Evolutionary conservation across 2,888 invertebrate genomes (phyloP), one percentile per base, ranked within the genome.

Genomic region (Tryphoninae sp.): DNA sequence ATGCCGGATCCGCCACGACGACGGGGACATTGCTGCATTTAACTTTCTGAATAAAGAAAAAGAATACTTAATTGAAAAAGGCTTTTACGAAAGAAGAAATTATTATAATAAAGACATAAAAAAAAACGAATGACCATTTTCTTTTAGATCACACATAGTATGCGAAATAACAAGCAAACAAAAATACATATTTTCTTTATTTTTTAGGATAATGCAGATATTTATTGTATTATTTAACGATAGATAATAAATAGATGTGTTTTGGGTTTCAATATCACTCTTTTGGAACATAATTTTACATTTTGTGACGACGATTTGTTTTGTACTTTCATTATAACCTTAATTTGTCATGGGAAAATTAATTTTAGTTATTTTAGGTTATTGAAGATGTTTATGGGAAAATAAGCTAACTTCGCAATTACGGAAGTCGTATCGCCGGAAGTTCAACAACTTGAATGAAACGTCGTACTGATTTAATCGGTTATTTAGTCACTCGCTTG

Each of bases 181-280:
- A 87, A 83, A 73, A 83, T 69, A 80, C 77, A 89, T 90, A 89
- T 90, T 91, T 91, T 89, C 88, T 89, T 88, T 89, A 89, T 89
- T 89, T 83, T 59, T 49, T 90, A 89, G 87, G 78, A 83, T 86
- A 87, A 89, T 87, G 86, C 87, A 86, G 85, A 89, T 88, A 89
- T 89, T 90, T 90, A 89, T 91, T 90, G 88, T 89, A 90, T 88
- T 88, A 89, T 87, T 89, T 84, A 86, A 87, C 87, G 80, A 87
- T 89, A 90, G 86, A 83, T 89, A 84, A 89, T 88, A 88, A 88
- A 89, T 89, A 89, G 86, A 90, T 90, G 91, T 91, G 88, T 90
- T 91, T 33, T 91, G 88, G 87, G 88, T 89, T 91, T 89, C 86
- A 88, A 88, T 86, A 86, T 75, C 83, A 81, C 71, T 74, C 72